Conservation (phyloP, 2,113 vertebrate genomes). For the Leiothrix lutea region DNA sequence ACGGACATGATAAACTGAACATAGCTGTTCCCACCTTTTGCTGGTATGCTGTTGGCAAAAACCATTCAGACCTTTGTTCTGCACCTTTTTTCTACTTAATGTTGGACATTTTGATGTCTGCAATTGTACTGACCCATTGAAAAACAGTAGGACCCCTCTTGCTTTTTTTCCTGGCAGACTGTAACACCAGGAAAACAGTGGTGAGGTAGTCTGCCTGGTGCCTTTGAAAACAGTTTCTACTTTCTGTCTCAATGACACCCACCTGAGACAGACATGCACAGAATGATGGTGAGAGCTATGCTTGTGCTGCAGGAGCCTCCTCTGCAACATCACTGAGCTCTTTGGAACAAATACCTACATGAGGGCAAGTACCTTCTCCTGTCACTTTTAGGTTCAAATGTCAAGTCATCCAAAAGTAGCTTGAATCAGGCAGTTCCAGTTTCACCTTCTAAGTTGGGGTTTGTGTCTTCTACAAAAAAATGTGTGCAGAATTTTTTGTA, state of each 20-base stretch:
- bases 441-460: not conserved
- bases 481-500: not conserved
- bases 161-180: not conserved
- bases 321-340: not conserved
- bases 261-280: not conserved
- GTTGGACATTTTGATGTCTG: not conserved
- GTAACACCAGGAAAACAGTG: not conserved
- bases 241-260: not conserved
- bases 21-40: not conserved
- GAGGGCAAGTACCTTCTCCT: not conserved
- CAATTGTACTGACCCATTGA: not conserved
- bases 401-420: not conserved
- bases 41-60: not conserved
- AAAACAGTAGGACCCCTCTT: not conserved
- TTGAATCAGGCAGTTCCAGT: not conserved
- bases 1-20: not conserved
- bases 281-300: not conserved
- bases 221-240: not conserved
- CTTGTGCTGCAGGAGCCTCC: not conserved
- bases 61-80: not conserved
- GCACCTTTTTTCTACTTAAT: not conserved
- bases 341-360: not conserved
- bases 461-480: not conserved
- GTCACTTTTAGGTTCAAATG: not conserved
- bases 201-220: not conserved